Base-by-base conservation (phyloP, 2,888 invertebrate genomes). In the Caprella mutica region DNA sequence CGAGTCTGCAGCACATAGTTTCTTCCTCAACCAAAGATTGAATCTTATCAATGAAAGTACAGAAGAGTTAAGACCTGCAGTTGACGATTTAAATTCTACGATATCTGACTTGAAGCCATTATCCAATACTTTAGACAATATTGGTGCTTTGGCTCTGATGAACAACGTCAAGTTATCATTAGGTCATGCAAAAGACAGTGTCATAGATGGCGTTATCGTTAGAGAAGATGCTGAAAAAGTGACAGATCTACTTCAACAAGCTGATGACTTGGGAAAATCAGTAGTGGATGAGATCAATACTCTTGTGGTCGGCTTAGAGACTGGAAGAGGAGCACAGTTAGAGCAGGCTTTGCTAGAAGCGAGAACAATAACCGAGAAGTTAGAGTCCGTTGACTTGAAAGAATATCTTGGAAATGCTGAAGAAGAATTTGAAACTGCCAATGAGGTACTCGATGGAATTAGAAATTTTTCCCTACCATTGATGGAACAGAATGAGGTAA, bases 11-110 rank as follows among this genome's bases (percentile, higher is more conserved):
- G 87, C 89, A 0, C 82, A 86, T 63, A 86, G 89, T 1, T 88
- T 86, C 73, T 91, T 89, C 70, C 92, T 93, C 0, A 83, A 85
- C 29, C 85, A 87, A 70, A 81, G 87, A 23, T 75, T 94, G 24
- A 81, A 82, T 65, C 85, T 85, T 70, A 85, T 91, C 68, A 83
- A 87, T 66, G 80, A 85, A 44, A 81, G 85, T 59, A 80, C 85
- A 0, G 76, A 79, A 26, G 73, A 79, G 19, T 74, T 92, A 1
- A 75, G 77, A 57, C 86, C 87, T 0, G 77, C 79, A 66, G 82
- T 90, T 0, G 76, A 77, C 75, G 78, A 0, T 5, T 5, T 64
- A 42, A 58, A 64, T 54, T 27, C 60, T 21, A 42, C 60, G 1
- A 33, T 53, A 27, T 55, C 44, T 5, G 64, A 64, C n/a, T 44